Evolutionary conservation across 1,140 invertebrate genomes (phyloP).

Genomic region (Stenopsyche tienmushanensis): DNA sequence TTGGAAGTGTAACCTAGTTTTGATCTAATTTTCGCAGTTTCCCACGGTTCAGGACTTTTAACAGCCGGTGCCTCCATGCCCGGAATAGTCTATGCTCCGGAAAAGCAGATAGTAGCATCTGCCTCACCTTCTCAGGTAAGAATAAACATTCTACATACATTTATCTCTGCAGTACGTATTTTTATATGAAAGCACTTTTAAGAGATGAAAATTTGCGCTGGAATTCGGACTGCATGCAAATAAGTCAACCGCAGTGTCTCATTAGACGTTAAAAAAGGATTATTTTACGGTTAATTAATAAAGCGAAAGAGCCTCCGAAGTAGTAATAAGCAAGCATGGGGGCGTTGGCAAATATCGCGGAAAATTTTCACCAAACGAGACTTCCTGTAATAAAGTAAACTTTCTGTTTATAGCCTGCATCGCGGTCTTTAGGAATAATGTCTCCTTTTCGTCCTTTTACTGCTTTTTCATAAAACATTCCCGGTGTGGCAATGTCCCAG

Average conservation of each 20-base stretch:
- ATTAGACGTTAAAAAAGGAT: conserved; percentile 3
- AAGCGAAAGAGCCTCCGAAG: not conserved
- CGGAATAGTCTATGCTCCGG: conserved; percentile 39
- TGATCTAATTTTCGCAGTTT: conserved; percentile 18
- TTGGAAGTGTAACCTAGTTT: not conserved
- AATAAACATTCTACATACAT: conserved; percentile 2
- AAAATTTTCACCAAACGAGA: not conserved
- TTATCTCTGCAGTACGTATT: no score
- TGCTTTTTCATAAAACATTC: conserved; percentile 11
- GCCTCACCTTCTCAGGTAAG: conserved; percentile 38
- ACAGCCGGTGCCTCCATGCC: conserved; percentile 27
- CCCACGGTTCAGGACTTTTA: conserved; percentile 34
- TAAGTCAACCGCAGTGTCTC: not conserved
- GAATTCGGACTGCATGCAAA: not conserved
- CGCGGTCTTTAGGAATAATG: conserved; percentile 21
- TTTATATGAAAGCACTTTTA: not conserved
- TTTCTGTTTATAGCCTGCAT: conserved; percentile 23
- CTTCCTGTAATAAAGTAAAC: conserved; percentile 12
- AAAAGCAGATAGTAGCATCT: conserved; percentile 35
- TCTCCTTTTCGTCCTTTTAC: conserved; percentile 14
- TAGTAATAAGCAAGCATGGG: not conserved
- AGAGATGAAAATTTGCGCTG: not conserved
- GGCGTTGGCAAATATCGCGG: not conserved
- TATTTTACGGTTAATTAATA: not conserved
- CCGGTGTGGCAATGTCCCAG: not conserved